Conservation (phyloP, 2,888 invertebrate species). For the Eupithecia subumbrata region DNA sequence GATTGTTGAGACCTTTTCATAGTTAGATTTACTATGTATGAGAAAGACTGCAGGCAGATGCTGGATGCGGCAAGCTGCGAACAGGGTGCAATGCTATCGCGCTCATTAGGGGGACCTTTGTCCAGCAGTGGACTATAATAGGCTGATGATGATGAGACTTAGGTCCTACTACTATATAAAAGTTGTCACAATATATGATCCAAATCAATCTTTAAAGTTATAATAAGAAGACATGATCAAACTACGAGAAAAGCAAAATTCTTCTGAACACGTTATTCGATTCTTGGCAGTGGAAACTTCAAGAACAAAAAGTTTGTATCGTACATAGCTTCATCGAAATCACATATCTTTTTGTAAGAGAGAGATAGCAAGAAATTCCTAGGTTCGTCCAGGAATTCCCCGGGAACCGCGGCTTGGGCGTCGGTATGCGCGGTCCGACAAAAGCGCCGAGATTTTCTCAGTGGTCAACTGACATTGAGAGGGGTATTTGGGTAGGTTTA, state of each 20-base stretch:
- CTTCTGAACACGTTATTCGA: background rate
- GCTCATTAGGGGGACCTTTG: too few relatives aligned
- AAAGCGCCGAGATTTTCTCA: constrained; percentile 67
- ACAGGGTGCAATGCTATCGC: too few relatives aligned
- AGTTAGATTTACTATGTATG: background rate
- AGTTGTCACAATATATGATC: background rate
- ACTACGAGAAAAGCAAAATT: background rate
- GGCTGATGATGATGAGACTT: too few relatives aligned
- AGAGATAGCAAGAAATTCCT: constrained; percentile 52
- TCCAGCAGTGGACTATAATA: too few relatives aligned
- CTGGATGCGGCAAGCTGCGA: too few relatives aligned
- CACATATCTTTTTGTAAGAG: constrained; percentile 47
- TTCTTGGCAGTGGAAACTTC: background rate
- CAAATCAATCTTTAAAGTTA: background rate
- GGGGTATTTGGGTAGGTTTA: constrained; percentile 45
- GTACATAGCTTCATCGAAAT: constrained; percentile 7
- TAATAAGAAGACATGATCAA: background rate
- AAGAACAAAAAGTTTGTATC: background rate
- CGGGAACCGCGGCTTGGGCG: constrained; percentile 60
- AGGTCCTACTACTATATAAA: too few relatives aligned
- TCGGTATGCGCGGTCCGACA: constrained; percentile 72
- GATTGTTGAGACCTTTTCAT: background rate
- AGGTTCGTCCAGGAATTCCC: constrained; percentile 66
- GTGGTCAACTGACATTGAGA: constrained; percentile 71
- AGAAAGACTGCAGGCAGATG: too few relatives aligned